Evolutionary conservation across 2,888 invertebrate species (phyloP), one percentile per base, ranked within the genome.

Genomic region (Thereva nobilitata): DNA sequence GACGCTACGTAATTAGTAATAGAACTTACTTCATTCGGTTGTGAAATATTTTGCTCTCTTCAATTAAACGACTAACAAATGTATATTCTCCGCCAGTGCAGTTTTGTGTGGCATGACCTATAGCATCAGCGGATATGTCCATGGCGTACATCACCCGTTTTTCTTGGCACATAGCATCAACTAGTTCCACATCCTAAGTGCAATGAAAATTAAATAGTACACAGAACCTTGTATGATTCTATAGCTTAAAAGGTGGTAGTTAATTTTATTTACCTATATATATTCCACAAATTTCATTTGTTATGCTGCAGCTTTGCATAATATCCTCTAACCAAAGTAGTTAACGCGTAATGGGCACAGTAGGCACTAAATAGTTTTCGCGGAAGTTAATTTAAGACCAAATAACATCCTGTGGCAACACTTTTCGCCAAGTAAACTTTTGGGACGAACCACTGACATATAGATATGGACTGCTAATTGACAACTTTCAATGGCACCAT

Each of bases 381-480:
- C 97, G 97, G 73, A 96, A 89, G 45, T 87, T 84, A 12, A 98
- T 88, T 68, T 83, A 7, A 97, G 81, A 70, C 86, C 83, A 78
- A 96, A 99, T 79, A n/a, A 97, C 96, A 71, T 92, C 88, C 75
- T 90, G n/a, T n/a, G n/a, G n/a, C n/a, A n/a, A n/a, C n/a, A n/a
- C n/a, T n/a, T n/a, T n/a, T n/a, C n/a, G n/a, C n/a, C n/a, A n/a
- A n/a, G n/a, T n/a, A n/a, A n/a, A n/a, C n/a, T n/a, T n/a, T n/a
- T n/a, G n/a, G n/a, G n/a, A n/a, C n/a, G n/a, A n/a, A n/a, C n/a
- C n/a, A n/a, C n/a, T n/a, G n/a, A n/a, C n/a, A n/a, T n/a, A n/a
- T n/a, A n/a, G n/a, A n/a, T n/a, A n/a, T n/a, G n/a, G n/a, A n/a
- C n/a, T n/a, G n/a, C n/a, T n/a, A n/a, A n/a, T n/a, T n/a, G n/a